Base-by-base conservation (phyloP, 2,888 invertebrate species). In the Ophion ellenae region DNA sequence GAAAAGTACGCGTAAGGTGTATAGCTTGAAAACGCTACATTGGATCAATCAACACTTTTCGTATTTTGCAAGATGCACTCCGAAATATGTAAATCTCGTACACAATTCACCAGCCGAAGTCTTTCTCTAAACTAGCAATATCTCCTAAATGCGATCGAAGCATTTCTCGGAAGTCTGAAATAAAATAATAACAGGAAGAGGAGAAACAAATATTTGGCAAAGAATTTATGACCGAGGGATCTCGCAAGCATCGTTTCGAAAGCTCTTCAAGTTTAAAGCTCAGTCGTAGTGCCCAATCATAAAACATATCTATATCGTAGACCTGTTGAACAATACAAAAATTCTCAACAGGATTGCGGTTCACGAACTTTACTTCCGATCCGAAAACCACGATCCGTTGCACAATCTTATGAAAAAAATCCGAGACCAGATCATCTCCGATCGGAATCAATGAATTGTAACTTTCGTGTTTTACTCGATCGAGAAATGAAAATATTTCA, bases 1-100 rank as follows among this genome's bases (percentile, higher is more conserved):
- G 79, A 90, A 89, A 89, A 91, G 89, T 90, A 90, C 53, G 53
- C 14, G 11, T 53, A 1, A 53, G 53, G 14, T 11, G 53, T 53
- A 14, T 14, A 53, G 40, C 9, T 40, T 40, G 11, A 53, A 5
- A 53, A 5, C 53, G 53, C 53, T 53, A 53, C 53, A 17, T 53
- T 53, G 5, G 17, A 53, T 17, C 17, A 53, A 53, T 53, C 53
- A 17, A 53, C 11, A 17, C 53, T 53, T 53, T 14, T 14, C 53
- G 83, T 83, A 61, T 57, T 82, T 73, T 63, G n/a, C 69, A 74
- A 74, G 76, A 69, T 36, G 61, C 70, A 64, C 36, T 71, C 28
- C 32, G 20, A 57, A 71, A 71, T 28, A 71, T 32, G 17, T 53
- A 7, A 53, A 67, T 11, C 28, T 71, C 14, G 7, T 10, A 17